A percentile compares a stretch with the other conserved stretches of the same genome.
Conservation (phyloP, 2,113 vertebrate genomes). For the Glaucomys volans region DNA sequence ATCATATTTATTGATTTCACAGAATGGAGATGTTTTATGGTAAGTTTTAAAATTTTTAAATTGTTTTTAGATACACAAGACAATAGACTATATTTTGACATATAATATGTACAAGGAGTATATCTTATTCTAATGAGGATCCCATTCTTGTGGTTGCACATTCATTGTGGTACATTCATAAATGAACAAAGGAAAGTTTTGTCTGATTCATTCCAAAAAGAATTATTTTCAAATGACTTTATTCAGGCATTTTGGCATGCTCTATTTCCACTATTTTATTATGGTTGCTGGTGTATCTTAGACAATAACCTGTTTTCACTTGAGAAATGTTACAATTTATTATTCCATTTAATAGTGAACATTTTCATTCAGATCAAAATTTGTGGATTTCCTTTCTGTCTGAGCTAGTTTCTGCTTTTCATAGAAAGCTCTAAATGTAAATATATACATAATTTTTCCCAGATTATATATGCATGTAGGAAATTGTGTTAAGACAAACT, state of each 20-base stretch:
- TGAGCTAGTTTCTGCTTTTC: not conserved
- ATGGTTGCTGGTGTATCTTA: not conserved
- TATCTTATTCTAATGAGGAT: no score
- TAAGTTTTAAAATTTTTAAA: not conserved
- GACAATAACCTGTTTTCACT: not conserved
- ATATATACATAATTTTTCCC: not conserved
- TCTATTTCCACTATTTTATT: not conserved
- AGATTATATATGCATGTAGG: not conserved
- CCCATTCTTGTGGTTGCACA: no score
- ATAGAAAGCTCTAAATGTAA: not conserved
- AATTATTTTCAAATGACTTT: not conserved
- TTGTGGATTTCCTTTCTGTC: not conserved
- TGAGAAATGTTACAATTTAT: not conserved
- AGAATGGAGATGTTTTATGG: not conserved
- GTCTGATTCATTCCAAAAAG: not conserved
- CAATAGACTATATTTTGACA: no score
- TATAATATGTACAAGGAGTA: no score
- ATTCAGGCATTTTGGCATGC: not conserved
- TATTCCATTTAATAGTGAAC: not conserved
- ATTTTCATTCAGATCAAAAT: not conserved
- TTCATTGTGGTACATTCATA: no score
- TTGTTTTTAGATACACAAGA: no score
- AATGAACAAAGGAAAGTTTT: no score
- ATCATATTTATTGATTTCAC: not conserved
- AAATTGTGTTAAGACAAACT: not conserved